Evolutionary conservation across 2,113 vertebrate species (phyloP).

Genomic region (Colius striatus): DNA sequence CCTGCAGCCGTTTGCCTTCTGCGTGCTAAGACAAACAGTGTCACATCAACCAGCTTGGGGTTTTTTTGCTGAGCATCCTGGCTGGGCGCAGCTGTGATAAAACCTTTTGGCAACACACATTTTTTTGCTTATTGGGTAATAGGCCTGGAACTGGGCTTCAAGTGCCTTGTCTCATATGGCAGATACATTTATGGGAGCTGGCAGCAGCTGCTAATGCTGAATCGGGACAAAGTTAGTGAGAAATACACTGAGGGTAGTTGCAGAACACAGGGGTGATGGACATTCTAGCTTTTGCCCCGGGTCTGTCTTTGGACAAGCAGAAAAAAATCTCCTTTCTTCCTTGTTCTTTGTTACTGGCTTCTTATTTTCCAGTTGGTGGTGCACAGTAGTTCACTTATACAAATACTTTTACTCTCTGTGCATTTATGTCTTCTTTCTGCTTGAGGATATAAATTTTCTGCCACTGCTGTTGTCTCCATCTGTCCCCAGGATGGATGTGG

Average conservation of each 20-base stretch:
- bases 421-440: neutral
- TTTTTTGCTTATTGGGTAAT: conserved; percentile 29
- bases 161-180: neutral
- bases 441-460: neutral
- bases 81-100: neutral
- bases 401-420: neutral
- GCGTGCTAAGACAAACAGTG: neutral
- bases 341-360: neutral
- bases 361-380: neutral
- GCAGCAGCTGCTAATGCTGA: neutral
- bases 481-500: neutral
- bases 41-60: fast-evolving
- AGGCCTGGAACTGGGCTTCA: neutral
- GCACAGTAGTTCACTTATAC: neutral
- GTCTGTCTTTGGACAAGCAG: neutral
- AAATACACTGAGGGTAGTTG: neutral
- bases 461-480: neutral
- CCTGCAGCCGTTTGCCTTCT: neutral
- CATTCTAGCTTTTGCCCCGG: neutral
- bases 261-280: neutral
- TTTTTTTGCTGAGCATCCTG: conserved; percentile 9
- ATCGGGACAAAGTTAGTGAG: neutral
- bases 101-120: neutral
- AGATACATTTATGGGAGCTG: neutral
- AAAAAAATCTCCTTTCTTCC: neutral